A percentile compares a stretch with the other conserved stretches of the same genome.
Conservation (phyloP, 2,113 vertebrate species). For the Tychaedon coryphoeus region DNA sequence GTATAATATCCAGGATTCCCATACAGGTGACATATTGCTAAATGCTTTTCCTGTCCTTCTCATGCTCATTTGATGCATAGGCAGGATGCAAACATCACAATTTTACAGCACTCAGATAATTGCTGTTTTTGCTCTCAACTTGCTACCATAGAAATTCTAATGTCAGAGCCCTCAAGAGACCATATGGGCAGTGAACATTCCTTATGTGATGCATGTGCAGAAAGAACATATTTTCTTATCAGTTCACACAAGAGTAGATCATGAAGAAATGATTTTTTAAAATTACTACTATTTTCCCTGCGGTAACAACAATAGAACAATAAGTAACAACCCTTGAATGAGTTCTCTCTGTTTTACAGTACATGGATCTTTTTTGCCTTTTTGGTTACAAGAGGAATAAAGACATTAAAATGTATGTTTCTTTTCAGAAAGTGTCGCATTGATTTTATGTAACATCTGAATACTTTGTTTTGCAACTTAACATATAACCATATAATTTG, state of each 20-base stretch:
- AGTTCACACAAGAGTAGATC: not conserved
- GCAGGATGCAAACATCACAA: not conserved
- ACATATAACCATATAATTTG: constrained; percentile 8
- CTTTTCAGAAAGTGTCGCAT: not conserved
- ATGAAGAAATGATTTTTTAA: not conserved
- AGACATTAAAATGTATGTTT: not conserved
- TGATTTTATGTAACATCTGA: constrained; percentile 31
- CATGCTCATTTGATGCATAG: not conserved
- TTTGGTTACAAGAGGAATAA: constrained; percentile 7
- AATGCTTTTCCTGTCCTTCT: not conserved
- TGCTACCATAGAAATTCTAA: not conserved
- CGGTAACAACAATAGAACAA: not conserved
- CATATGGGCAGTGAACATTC: not conserved
- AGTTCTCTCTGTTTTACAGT: not conserved
- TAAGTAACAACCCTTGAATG: not conserved
- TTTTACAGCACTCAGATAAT: not conserved
- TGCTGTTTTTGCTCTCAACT: not conserved
- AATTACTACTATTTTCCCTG: constrained; percentile 11
- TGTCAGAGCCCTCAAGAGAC: not conserved
- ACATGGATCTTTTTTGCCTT: not conserved
- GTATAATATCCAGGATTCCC: not conserved
- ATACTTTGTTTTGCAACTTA: not conserved
- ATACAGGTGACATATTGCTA: not conserved
- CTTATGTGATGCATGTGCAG: not conserved
- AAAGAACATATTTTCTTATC: not conserved